These are phyloP conservation scores for Aurelia coerulea DNA, from an alignment of 30 jellyfish, hydroid and myxozoan species.

Conservation along the genomic window DNA sequence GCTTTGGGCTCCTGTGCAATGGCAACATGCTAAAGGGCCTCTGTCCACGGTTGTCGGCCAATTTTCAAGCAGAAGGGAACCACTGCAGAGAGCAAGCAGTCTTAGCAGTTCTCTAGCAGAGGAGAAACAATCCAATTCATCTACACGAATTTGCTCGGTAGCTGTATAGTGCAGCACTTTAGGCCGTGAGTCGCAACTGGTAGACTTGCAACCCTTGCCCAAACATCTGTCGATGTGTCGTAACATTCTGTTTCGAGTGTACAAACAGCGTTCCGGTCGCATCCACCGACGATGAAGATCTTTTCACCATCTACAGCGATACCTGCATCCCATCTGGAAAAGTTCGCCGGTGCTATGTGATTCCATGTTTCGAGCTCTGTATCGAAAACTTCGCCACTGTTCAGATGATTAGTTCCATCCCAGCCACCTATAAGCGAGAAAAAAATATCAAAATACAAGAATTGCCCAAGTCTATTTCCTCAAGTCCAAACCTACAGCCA, in stretches of 20 bases:
- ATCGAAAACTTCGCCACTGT: slow-evolving; percentile 87
- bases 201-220: slow-evolving; percentile 87
- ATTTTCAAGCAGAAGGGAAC: no score
- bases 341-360: slow-evolving; percentile 79
- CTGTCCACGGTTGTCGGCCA: no score
- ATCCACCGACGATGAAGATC: slow-evolving; percentile 91
- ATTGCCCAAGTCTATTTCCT: no score
- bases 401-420: slow-evolving; percentile 96
- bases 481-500: no score
- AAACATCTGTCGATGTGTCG: slow-evolving; percentile 72
- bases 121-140: no score
- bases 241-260: slow-evolving; percentile 96
- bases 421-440: slow-evolving; percentile 83
- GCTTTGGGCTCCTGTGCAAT: no score
- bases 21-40: no score
- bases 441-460: no score
- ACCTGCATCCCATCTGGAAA: slow-evolving; percentile 99
- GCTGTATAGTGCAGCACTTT: slow-evolving; percentile 88
- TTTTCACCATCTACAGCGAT: slow-evolving; percentile 90
- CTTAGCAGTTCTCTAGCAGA: no score
- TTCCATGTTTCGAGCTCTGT: slow-evolving; percentile 86
- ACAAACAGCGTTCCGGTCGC: slow-evolving; percentile 94
- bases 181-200: slow-evolving; percentile 98
- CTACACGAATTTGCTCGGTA: slow-evolving; percentile 90
- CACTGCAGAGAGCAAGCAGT: no score